Evolutionary conservation across 2,888 invertebrate species (phyloP), one percentile per base, ranked within the genome.

Genomic region (Drosophila mayaguana): DNA sequence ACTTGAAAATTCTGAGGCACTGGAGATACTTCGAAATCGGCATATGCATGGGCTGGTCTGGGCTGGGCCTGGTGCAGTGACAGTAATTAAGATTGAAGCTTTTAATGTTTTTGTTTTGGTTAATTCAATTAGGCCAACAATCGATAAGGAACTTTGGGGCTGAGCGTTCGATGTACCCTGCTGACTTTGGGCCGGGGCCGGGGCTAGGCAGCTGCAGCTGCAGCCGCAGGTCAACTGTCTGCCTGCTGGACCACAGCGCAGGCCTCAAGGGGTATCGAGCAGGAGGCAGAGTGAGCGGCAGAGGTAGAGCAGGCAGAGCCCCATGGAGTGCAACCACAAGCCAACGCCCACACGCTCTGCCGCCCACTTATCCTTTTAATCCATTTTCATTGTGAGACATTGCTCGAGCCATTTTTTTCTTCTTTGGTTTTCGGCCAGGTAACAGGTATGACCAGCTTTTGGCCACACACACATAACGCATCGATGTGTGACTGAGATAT

Each of bases 351-450:
- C n/a, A 12, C 16, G 43, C 12, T 22, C 48, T 22, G 22, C 60
- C 75, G 66, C 55, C 63, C 71, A 75, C 75, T 75, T 80, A 78
- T 79, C 71, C 75, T 34, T 78, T 78, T 79, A 78, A 78, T 80
- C 76, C 78, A 78, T 78, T 78, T 80, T 72, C 80, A 80, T 79
- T 80, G 80, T 71, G 76, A 40, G 43, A 69, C 46, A 62, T 54
- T n/a, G 45, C 12, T 16, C 42, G 12, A n/a, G 14, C 32, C 28
- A 28, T 42, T 42, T 18, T 25, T 8, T 16, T 3, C 12, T 28
- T 3, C 11, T 25, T 22, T 45, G 45, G 48, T 62, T 61, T 46
- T 69, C 20, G 70, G 54, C 18, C 43, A 46, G 68, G 22, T 57
- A 53, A 59, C 51, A 59, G 57, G 38, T 32, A 32, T 12, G 42